Evolutionary conservation across 2,113 vertebrate species (phyloP).

Genomic region (Setophaga petechia): DNA sequence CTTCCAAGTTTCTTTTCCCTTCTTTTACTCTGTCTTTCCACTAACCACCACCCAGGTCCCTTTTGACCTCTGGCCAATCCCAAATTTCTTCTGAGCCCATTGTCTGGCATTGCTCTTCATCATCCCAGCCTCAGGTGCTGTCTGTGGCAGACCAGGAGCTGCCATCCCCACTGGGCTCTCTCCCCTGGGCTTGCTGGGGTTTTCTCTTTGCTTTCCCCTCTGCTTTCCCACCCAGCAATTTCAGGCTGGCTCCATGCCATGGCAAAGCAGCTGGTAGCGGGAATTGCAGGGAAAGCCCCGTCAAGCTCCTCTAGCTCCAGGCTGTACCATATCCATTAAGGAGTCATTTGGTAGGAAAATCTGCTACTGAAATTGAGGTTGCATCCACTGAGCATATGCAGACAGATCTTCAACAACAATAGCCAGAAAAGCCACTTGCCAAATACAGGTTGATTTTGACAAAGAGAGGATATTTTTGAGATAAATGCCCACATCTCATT

Average conservation of each 20-base stretch:
- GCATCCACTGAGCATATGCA: neutral
- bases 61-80: neutral
- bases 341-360: neutral
- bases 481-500: neutral
- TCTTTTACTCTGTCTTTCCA: neutral
- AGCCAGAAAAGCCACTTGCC: neutral
- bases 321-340: neutral
- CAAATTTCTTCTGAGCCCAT: neutral
- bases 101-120: neutral
- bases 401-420: neutral
- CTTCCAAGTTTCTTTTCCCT: neutral
- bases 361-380: neutral
- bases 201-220: neutral
- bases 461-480: neutral
- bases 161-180: neutral
- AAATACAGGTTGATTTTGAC: neutral
- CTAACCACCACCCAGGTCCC: neutral
- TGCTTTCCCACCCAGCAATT: neutral
- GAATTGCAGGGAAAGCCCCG: neutral
- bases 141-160: rapidly evolving
- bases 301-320: neutral
- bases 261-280: neutral
- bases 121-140: neutral
- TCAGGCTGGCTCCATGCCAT: neutral
- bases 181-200: neutral